A percentile compares a stretch with the other conserved stretches of the same genome.
Conservation (phyloP, 2,797 vertebrate genomes). For the Enteromius viviparus region DNA sequence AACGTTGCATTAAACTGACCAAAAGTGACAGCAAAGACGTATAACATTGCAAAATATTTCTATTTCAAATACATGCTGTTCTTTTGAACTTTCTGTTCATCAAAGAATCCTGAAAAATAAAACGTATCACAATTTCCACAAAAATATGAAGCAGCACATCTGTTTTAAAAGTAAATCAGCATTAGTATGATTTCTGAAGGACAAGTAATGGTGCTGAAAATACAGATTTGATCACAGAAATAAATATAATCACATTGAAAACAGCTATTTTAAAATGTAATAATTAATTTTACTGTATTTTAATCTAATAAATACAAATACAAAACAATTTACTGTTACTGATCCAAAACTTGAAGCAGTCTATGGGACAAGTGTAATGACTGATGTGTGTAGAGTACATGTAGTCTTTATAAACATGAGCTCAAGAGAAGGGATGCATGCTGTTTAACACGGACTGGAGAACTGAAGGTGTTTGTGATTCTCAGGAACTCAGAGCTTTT, state of each 20-base stretch:
- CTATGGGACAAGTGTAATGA: not conserved
- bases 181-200: not conserved
- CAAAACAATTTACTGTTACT: not conserved
- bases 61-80: no score
- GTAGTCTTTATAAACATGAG: not conserved
- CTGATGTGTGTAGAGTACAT: not conserved
- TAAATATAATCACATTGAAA: not conserved
- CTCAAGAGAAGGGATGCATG: not conserved
- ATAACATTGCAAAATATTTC: not conserved
- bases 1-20: not conserved
- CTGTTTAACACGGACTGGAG: not conserved
- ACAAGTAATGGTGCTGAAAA: not conserved
- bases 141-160: not conserved
- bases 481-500: conserved; percentile 94
- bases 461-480: conserved; percentile 17
- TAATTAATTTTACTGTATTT: not conserved
- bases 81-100: not conserved
- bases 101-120: not conserved
- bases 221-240: not conserved
- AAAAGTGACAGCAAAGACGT: not conserved
- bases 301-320: not conserved
- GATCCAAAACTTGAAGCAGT: not conserved
- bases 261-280: not conserved
- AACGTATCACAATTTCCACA: not conserved
- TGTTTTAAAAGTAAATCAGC: not conserved